Base-by-base conservation (phyloP, 2,113 vertebrate genomes). In the Passer montanus region DNA sequence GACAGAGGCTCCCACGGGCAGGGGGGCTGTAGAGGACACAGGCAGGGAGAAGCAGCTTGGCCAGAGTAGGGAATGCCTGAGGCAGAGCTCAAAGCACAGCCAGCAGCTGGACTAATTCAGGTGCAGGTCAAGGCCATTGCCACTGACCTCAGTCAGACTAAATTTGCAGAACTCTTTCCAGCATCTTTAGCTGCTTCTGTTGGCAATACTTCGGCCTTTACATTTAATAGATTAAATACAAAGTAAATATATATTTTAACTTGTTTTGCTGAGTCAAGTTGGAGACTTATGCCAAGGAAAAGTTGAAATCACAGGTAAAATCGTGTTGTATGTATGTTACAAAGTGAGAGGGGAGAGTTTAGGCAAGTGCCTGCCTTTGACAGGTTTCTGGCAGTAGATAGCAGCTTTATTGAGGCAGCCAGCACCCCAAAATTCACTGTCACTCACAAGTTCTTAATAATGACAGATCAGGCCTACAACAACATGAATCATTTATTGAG, bases 1-100 rank as follows among this genome's bases (percentile, higher is more conserved):
- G 3, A 5, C 44, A 80, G 49, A 60, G 20, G 13, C 31, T 72
- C 35, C 62, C 0, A 3, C 0, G 1, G 14, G 16, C 0, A 0
- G 31, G 13, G 59, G 60, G 19, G 60, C 46, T 78, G 50, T 4
- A 21, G 33, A 30, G 18, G 7, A 39, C 72, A 73, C 41, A 37
- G 44, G 15, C 70, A 75, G 0, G 0, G 26, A 63, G 7, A 43
- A 52, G 24, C 70, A 90, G 63, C 44, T 83, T 90, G 49, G 76
- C 49, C 67, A 66, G 62, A 73, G 49, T 8, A 15, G 1, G 4
- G 44, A 1, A 2, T 47, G 39, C 53, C 24, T 1, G 5, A 56
- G 44, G 83, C 59, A 86, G 49, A 78, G 15, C 69, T 84, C 69
- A 78, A 58, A 67, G 77, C 35, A 55, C 16, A 55, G 43, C 35